These are phyloP conservation scores for Trypoxylon attenuatum DNA, from an alignment of 2,888 invertebrate genomes.

Conservation along the genomic window DNA sequence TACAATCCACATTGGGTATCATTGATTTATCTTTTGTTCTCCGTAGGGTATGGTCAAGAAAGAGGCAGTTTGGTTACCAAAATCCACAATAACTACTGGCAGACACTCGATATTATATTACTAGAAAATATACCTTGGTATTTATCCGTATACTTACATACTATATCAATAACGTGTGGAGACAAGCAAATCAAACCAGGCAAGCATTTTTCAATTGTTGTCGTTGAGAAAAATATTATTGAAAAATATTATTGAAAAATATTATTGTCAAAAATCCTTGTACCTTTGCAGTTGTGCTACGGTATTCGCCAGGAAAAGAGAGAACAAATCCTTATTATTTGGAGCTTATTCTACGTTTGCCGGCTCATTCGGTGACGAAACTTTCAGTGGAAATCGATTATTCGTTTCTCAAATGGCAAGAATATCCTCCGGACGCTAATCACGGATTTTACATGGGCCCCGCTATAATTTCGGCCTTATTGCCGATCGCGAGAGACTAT, in stretches of 20 bases:
- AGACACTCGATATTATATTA: conserved; percentile 84
- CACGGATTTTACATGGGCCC: conserved; percentile 98
- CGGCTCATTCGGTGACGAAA: conserved; percentile 86
- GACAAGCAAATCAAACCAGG: conserved; percentile 78
- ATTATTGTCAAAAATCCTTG: not conserved
- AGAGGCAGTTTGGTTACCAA: conserved; percentile 92
- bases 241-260: not conserved
- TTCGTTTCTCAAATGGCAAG: conserved; percentile 98
- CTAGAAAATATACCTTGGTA: conserved; percentile 95
- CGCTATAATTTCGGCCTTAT: conserved; percentile 85
- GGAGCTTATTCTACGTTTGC: conserved; percentile 87
- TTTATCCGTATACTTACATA: conserved; percentile 92
- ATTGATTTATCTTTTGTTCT: not conserved
- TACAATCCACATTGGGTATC: too few species aligned
- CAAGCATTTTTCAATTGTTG: conserved; percentile 43
- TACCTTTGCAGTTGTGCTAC: conserved; percentile 68
- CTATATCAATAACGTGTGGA: conserved; percentile 81
- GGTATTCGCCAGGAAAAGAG: conserved; percentile 86
- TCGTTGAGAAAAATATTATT: not conserved
- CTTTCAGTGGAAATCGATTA: conserved; percentile 94
- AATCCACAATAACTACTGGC: conserved; percentile 88
- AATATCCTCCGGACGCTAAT: conserved; percentile 99
- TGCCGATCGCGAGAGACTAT: conserved; percentile 88
- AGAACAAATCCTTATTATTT: conserved; percentile 90
- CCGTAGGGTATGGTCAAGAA: conserved; percentile 90